phyloP scores from a whole-genome alignment of 1,140 invertebrate species.

The Whitmania pigra region DNA sequence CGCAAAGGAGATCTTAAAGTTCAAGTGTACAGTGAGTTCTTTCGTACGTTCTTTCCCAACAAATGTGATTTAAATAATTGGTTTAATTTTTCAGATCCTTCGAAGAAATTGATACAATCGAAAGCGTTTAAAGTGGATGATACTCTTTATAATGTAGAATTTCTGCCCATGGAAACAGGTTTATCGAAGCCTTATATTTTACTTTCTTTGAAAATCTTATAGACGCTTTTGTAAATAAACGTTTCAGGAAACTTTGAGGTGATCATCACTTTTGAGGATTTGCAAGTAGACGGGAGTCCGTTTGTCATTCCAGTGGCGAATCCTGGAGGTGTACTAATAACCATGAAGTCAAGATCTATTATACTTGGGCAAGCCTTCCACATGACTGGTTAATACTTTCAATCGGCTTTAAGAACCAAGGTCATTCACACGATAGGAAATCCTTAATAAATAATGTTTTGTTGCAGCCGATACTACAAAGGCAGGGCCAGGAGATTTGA shows the following conservation, averaged over 20 bases:
- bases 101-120: conserved; percentile 33
- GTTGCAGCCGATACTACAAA: conserved; percentile 86
- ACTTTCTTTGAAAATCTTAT: no score
- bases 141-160: conserved; percentile 44
- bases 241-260: conserved; percentile 4
- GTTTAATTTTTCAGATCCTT: conserved; percentile 29
- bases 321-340: neutral
- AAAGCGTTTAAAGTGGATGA: conserved; percentile 34
- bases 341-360: neutral
- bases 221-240: no score
- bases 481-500: conserved; percentile 92
- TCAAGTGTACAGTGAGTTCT: neutral
- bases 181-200: conserved; percentile 16
- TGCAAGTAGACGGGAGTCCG: conserved; percentile 74
- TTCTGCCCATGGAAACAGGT: conserved; percentile 54
- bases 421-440: no score
- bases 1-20: conserved; percentile 5
- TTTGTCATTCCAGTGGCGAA: conserved; percentile 44
- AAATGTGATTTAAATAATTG: neutral
- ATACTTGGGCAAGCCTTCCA: neutral
- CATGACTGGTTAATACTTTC: neutral
- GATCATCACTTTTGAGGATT: conserved; percentile 68
- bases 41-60: no score
- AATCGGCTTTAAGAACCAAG: no score
- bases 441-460: conserved; percentile 16